Evolutionary conservation across 2,888 invertebrate species (phyloP), one percentile per base, ranked within the genome.

Genomic region (Agrochola lota): DNA sequence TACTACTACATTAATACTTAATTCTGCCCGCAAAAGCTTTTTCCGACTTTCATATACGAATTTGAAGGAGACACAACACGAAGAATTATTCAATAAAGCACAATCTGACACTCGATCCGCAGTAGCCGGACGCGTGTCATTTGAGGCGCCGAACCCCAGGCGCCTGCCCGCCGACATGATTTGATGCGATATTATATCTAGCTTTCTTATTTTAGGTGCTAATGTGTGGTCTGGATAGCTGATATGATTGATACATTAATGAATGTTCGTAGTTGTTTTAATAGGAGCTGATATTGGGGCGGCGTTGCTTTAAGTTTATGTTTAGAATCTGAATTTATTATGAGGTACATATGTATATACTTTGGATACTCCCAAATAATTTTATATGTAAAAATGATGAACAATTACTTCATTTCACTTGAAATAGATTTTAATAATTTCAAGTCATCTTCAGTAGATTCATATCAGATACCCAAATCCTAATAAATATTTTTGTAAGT

Each of bases 61-160:
- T 70, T 69, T 9, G 2, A 66, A 80, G 52, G 66, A 73, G 59
- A 62, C 60, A 52, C 26, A 60, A 55, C 12, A 83, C 57, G 74
- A 86, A 78, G 52, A 74, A 81, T 80, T 71, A 71, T 85, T 77
- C 71, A 82, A 88, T 85, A 75, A 79, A 77, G 73, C 85, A 60
- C 75, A 87, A 85, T 85, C 89, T 87, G 86, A 80, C 81, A 87
- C 80, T 60, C 68, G 81, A 89, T 76, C 77, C 77, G 12, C 71
- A 73, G 81, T 81, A 74, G 89, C 91, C 91, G 92, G 91, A 91
- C 87, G 87, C 85, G 72, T 82, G 86, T 86, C 86, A 91, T 90
- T 88, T 87, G 90, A 91, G 91, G 92, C 92, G 91, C 91, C 91
- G 87, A 88, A 85, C 84, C 67, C 78, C 71, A 81, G 87, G 90